Percentiles rank a stretch among this genome's conserved stretches.
These are phyloP conservation scores for Colistium nudipinnis DNA, from an alignment of 2,113 vertebrate species.

Conservation along the genomic window DNA sequence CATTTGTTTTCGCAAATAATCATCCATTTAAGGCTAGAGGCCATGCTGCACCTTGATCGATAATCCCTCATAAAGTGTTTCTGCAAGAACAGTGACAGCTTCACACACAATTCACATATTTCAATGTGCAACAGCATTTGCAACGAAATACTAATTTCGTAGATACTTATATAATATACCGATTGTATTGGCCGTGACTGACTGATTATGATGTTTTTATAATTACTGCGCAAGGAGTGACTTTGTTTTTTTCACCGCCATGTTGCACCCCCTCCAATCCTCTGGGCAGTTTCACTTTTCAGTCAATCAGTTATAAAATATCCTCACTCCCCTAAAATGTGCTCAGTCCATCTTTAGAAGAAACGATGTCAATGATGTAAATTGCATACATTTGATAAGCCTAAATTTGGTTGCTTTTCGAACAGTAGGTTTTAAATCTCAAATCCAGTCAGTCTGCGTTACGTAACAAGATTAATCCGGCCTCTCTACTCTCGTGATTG, in stretches of 20 bases:
- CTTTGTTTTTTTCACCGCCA: background rate
- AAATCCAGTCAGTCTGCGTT: slow-evolving; percentile 37
- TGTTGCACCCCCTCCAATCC: background rate
- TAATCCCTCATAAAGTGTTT: slow-evolving; percentile 45
- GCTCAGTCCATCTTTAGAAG: background rate
- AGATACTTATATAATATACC: no score
- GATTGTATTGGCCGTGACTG: no score
- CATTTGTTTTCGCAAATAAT: background rate
- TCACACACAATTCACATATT: background rate
- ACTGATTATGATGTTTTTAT: no score
- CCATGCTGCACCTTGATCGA: slow-evolving; percentile 20
- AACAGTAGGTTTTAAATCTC: slow-evolving; percentile 9
- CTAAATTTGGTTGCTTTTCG: background rate
- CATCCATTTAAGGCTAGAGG: background rate
- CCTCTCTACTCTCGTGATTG: slow-evolving; percentile 20
- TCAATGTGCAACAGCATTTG: background rate
- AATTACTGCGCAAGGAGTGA: background rate
- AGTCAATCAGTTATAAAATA: background rate
- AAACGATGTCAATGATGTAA: background rate
- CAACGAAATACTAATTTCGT: background rate
- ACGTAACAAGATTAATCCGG: slow-evolving; percentile 63
- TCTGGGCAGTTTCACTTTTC: background rate
- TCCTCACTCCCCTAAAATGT: background rate
- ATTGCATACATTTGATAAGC: background rate
- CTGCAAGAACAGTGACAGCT: slow-evolving; percentile 2